Evolutionary conservation across 2,888 invertebrate genomes (phyloP).

Genomic region (Lasioglossum vierecki): DNA sequence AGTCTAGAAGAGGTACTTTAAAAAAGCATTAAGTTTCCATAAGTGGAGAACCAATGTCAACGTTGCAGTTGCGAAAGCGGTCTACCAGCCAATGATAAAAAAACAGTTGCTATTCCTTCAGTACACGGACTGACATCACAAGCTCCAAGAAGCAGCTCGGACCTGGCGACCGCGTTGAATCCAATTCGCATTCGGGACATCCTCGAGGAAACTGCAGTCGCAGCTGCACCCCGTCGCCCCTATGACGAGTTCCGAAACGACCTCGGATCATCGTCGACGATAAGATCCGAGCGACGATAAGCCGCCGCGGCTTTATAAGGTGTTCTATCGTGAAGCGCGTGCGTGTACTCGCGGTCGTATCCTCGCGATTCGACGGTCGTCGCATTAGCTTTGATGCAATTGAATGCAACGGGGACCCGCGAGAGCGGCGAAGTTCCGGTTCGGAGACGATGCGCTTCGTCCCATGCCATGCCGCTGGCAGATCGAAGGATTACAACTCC

Average conservation of each 20-base stretch:
- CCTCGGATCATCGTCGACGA: conserved; percentile 73
- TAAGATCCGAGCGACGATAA: conserved; percentile 73
- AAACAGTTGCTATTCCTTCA: background rate
- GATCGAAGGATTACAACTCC: conserved; percentile 63
- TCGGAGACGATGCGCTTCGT: conserved; percentile 35
- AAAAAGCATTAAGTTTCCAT: background rate
- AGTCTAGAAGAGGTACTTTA: background rate
- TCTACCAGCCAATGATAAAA: background rate
- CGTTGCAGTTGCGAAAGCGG: background rate
- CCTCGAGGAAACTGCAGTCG: background rate
- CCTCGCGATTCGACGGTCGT: conserved; percentile 30
- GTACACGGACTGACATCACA: background rate
- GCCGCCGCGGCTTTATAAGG: conserved; percentile 50
- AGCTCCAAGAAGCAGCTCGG: background rate
- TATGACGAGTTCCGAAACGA: conserved; percentile 61
- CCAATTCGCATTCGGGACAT: conserved; percentile 19
- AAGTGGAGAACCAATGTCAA: background rate
- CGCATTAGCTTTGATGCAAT: conserved; percentile 62
- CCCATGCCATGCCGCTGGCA: conserved; percentile 20
- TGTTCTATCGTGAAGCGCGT: conserved; percentile 48
- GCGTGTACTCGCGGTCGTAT: background rate
- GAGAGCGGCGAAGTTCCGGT: conserved; percentile 53
- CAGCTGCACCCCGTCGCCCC: background rate
- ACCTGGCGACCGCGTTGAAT: background rate
- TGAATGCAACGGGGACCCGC: conserved; percentile 47